phyloP scores from a whole-genome alignment of 2,888 invertebrate species.

The Camponotus fellah region DNA sequence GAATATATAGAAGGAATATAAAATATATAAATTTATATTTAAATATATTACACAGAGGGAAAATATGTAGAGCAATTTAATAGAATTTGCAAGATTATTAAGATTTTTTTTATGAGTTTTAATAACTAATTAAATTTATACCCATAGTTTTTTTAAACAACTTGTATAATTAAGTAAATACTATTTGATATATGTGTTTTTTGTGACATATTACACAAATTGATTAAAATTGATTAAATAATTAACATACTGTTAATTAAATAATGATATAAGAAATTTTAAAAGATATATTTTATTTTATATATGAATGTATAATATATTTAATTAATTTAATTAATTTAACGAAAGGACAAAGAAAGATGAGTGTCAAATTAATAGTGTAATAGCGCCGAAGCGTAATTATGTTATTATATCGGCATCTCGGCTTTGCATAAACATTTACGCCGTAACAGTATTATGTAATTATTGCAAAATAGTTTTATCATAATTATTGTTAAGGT shows the following conservation, averaged over 20 bases:
- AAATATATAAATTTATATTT: constrained; percentile 29
- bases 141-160: not conserved
- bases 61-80: not conserved
- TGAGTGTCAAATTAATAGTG: constrained; percentile 19
- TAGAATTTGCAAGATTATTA: constrained; percentile 15
- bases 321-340: constrained; percentile 12
- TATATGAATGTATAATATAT: not conserved
- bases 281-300: not conserved
- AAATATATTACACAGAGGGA: constrained; percentile 1
- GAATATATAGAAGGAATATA: not conserved
- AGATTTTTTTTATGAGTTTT: constrained; percentile 26
- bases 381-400: constrained; percentile 8
- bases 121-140: constrained; percentile 9
- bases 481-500: constrained; percentile 18
- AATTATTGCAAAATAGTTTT: constrained; percentile 43
- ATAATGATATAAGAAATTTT: constrained; percentile 4
- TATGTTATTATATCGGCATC: constrained; percentile 17
- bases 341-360: not conserved
- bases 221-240: constrained; percentile 4
- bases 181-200: not conserved
- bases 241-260: constrained; percentile 17
- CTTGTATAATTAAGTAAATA: constrained; percentile 26
- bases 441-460: constrained; percentile 34
- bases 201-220: not conserved
- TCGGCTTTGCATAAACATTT: constrained; percentile 36